A percentile compares a stretch with the other conserved stretches of the same genome.
phyloP scores from a whole-genome alignment of 2,797 vertebrate genomes.

The Aulostomus chinensis region DNA sequence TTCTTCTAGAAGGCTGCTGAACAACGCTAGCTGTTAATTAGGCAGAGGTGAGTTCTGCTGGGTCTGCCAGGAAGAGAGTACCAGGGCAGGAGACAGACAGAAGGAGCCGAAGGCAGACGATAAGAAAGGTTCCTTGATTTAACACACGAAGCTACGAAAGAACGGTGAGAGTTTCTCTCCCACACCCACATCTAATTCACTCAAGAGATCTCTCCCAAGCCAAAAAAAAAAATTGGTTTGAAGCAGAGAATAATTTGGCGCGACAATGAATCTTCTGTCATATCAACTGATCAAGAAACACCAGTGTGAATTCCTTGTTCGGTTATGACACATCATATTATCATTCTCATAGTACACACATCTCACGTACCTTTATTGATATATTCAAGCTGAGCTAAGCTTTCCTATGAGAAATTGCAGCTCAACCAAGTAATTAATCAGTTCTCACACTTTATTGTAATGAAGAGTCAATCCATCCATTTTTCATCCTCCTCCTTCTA shows the following conservation, averaged over 20 bases:
- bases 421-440: slow-evolving; percentile 31
- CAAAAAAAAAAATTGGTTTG: not conserved
- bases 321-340: not conserved
- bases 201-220: not conserved
- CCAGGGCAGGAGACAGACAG: not conserved
- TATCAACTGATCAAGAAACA: not conserved
- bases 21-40: slow-evolving; percentile 41
- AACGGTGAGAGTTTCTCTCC: not conserved
- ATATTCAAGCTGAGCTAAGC: slow-evolving; percentile 27
- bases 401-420: slow-evolving; percentile 21
- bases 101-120: not conserved
- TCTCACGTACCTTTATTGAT: slow-evolving; percentile 17
- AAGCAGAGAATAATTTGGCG: not conserved
- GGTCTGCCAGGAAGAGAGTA: slow-evolving; percentile 12
- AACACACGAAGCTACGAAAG: too few relatives aligned
- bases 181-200: not conserved
- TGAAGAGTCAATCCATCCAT: slow-evolving; percentile 20
- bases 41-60: slow-evolving; percentile 23
- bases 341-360: not conserved
- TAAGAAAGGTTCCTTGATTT: not conserved
- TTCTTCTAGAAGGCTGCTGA: slow-evolving; percentile 23
- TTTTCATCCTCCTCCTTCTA: slow-evolving; percentile 16
- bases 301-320: not conserved
- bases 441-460: slow-evolving; percentile 19
- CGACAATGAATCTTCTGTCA: not conserved